Conservation (phyloP, 2,797 vertebrate species). For the Lagodon rhomboides region DNA sequence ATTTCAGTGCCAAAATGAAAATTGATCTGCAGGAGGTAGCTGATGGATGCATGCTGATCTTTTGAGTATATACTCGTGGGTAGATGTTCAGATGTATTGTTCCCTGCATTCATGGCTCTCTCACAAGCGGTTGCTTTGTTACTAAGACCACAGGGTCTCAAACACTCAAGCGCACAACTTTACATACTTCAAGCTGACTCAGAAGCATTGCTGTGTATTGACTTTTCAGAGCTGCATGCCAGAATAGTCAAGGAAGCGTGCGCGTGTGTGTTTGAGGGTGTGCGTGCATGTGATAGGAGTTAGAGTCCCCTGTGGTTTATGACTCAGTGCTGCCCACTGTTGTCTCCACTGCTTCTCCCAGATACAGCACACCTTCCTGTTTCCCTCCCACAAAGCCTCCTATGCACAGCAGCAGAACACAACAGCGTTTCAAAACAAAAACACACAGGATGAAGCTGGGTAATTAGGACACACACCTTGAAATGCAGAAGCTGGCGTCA, state of each 20-base stretch:
- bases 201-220: conserved; percentile 23
- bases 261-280: neutral
- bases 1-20: conserved; percentile 1
- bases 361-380: conserved; percentile 59
- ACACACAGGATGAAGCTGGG: conserved; percentile 19
- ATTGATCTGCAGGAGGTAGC: conserved; percentile 11
- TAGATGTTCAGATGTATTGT: conserved; percentile 1
- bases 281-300: conserved; percentile 24
- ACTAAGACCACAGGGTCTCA: neutral
- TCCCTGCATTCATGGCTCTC: neutral
- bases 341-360: conserved; percentile 53
- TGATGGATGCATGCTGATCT: conserved; percentile 5
- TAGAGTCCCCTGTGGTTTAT: conserved; percentile 52
- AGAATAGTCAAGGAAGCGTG: conserved; percentile 15
- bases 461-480: neutral
- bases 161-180: neutral
- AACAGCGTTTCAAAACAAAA: conserved; percentile 28
- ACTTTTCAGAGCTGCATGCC: conserved; percentile 37
- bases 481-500: conserved; percentile 8
- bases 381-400: conserved; percentile 56
- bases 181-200: conserved; percentile 3
- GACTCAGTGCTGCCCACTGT: conserved; percentile 70
- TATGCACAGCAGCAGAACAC: conserved; percentile 30
- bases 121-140: conserved; percentile 14
- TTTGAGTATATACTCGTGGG: neutral